Evolutionary conservation across 2,888 invertebrate genomes (phyloP).

Genomic region (Aphodius granarius): DNA sequence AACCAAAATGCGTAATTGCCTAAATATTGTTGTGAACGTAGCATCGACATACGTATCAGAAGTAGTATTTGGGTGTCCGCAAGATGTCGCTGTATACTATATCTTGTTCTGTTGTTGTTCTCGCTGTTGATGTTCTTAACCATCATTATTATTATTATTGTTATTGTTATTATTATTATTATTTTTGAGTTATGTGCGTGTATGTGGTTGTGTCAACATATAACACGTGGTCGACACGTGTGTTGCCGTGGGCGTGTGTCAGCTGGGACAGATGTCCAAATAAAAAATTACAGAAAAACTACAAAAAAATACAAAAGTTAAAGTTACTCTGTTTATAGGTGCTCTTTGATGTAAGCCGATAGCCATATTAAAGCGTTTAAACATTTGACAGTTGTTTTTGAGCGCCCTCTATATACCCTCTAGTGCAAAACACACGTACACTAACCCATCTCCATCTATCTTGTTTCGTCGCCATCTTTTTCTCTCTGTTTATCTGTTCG

Average conservation of each 20-base stretch:
- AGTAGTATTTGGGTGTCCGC: neutral
- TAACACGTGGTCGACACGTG: neutral
- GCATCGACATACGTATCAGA: neutral
- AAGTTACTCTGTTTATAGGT: constrained; percentile 34
- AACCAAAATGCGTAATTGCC: neutral
- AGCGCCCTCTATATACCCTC: constrained; percentile 27
- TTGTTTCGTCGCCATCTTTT: constrained; percentile 1
- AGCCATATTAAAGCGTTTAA: constrained; percentile 42
- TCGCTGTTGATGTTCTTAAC: neutral
- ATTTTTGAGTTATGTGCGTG: constrained; percentile 2
- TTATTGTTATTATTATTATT: neutral
- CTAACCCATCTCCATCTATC: constrained; percentile 18
- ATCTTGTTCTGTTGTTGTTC: neutral
- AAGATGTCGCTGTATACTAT: neutral
- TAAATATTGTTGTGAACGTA: neutral
- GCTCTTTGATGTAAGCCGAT: constrained; percentile 44
- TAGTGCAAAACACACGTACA: neutral
- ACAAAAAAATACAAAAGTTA: constrained; percentile 10
- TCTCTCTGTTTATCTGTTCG: constrained; percentile 15
- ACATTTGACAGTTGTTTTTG: constrained; percentile 32
- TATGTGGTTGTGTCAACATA: neutral
- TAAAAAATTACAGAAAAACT: constrained; percentile 13
- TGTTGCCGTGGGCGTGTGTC: constrained; percentile 42
- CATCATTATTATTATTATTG: neutral
- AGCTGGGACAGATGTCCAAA: constrained; percentile 55